Percentiles rank a stretch among this genome's conserved stretches.
Conservation (phyloP, 2,888 invertebrate species). For the Terebella lapidaria region DNA sequence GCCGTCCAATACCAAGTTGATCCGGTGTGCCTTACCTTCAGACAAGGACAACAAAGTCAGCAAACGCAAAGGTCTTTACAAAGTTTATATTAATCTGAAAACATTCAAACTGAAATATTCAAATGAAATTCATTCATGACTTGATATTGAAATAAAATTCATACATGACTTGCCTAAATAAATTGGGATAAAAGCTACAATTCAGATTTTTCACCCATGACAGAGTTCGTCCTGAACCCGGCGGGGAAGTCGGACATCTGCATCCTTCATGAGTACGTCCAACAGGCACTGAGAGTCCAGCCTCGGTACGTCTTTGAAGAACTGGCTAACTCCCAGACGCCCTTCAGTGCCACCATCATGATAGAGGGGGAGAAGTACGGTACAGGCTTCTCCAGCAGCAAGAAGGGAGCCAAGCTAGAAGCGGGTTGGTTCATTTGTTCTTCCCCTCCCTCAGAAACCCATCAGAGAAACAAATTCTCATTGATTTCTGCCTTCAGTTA, state of each 20-base stretch:
- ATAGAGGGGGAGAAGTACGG: constrained; percentile 92
- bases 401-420: constrained; percentile 91
- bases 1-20: constrained; percentile 85
- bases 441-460: no score
- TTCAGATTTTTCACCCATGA: constrained; percentile 23
- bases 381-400: constrained; percentile 87
- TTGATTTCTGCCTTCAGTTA: no score
- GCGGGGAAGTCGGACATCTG: constrained; percentile 92
- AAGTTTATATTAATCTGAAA: background rate
- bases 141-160: no score
- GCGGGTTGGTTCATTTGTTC: constrained; percentile 61
- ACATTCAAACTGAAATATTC: no score
- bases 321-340: constrained; percentile 74
- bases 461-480: no score
- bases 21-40: constrained; percentile 72
- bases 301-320: constrained; percentile 90
- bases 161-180: no score
- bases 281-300: constrained; percentile 87
- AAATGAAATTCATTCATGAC: no score
- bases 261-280: constrained; percentile 95
- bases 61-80: constrained; percentile 30
- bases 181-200: no score
- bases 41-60: constrained; percentile 20
- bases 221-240: constrained; percentile 96
- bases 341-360: constrained; percentile 86